phyloP scores from a whole-genome alignment of 2,797 vertebrate species.

The Acrossocheilus fasciatus region DNA sequence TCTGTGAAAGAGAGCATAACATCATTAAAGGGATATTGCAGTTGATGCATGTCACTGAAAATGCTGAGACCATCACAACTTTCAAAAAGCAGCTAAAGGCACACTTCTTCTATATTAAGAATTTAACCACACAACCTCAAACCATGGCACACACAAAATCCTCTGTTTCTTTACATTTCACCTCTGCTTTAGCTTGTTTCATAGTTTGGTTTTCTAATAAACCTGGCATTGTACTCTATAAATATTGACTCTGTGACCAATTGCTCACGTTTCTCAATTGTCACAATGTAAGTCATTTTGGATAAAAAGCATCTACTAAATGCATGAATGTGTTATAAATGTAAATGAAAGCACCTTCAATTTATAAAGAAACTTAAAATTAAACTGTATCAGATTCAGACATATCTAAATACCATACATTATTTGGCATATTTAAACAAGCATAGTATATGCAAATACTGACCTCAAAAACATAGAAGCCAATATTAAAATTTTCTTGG shows the following conservation, averaged over 20 bases:
- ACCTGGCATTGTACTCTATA: background rate
- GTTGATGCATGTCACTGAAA: background rate
- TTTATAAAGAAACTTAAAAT: no score
- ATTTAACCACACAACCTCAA: no score
- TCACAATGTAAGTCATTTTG: background rate
- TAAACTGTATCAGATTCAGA: background rate
- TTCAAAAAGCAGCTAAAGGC: background rate
- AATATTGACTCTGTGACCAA: background rate
- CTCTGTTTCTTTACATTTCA: background rate
- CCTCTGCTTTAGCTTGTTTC: background rate
- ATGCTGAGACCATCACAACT: background rate
- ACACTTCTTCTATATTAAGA: background rate
- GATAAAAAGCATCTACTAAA: background rate
- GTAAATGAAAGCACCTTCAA: background rate
- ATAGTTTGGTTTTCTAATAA: background rate
- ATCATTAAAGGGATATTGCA: background rate
- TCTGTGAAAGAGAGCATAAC: slow-evolving; percentile 34
- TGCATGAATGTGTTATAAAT: background rate
- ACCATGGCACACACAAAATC: background rate
- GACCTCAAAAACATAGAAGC: slow-evolving; percentile 57
- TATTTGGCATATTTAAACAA: no score
- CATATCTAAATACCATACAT: background rate
- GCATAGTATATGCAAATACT: slow-evolving; percentile 12
- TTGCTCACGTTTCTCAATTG: background rate
- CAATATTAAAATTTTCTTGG: background rate